Base-by-base conservation (phyloP, 2,888 invertebrate species). In the Chironomus riparius region DNA sequence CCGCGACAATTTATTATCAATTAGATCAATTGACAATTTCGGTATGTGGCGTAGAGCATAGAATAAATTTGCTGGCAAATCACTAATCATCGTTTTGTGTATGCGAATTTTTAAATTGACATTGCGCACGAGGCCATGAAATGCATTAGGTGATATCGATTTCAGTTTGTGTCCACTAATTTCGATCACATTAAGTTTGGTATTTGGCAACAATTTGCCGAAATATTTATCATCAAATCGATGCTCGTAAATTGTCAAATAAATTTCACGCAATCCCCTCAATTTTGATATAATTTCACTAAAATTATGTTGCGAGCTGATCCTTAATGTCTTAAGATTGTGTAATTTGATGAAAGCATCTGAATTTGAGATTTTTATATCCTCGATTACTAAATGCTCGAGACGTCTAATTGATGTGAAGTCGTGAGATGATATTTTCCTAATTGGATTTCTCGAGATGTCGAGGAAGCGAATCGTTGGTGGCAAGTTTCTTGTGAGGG, bases 391-490 rank as follows among this genome's bases (percentile, higher is more conserved):
- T 78, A 91, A 88, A 80, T 95, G 87, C 80, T 91, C 90, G 77
- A 95, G 86, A 81, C 89, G 88, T 78, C 93, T 91, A 73, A 84
- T 78, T 7, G 79, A 73, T 78, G 82, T 80, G 24, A 78, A 77
- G 78, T 84, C 84, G 72, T 83, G 83, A 79, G 94, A 85, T 78
- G 90, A 89, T 77, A 94, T 87, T 81, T 90, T 89, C 85, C 92
- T 86, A 77, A 95, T 88, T 7, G 93, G 93, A 85, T 96, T 96
- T 81, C 88, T 88, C 0, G 94, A 93, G 75, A 95, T 82, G 82
- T 94, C 93, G 76, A 96, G 85, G 68, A 88, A 87, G 78, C 92
- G 90, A 78, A 96, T 86, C 77, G 90, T 87, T 77, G 86, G 88
- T 78, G 94, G 86, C 81, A 91, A 85, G 80, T 88, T 86, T 89